A percentile compares a stretch with the other conserved stretches of the same genome.
phyloP scores from a whole-genome alignment of 2,113 vertebrate species.

The Callionymus lyra region DNA sequence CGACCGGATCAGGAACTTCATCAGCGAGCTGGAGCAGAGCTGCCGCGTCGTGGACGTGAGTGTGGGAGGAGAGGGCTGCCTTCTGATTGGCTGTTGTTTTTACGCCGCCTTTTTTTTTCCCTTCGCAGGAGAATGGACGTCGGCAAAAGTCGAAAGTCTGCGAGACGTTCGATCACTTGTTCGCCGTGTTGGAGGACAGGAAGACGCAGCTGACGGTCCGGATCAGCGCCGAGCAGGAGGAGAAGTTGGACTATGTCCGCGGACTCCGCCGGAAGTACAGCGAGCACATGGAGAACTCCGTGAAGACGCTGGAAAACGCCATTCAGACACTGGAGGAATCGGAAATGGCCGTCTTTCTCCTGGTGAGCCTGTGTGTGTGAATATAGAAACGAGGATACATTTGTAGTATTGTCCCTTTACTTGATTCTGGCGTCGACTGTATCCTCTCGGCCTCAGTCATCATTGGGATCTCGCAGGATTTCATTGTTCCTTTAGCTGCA shows the following conservation, averaged over 20 bases:
- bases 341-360: constrained; percentile 90
- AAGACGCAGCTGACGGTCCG: constrained; percentile 81
- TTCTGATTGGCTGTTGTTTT: not conserved
- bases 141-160: constrained; percentile 89
- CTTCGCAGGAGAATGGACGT: constrained; percentile 78
- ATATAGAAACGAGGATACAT: too few species aligned
- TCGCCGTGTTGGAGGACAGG: constrained; percentile 83
- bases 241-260: constrained; percentile 81
- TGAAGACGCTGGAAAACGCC: constrained; percentile 84
- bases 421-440: too few species aligned
- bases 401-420: too few species aligned
- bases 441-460: too few species aligned
- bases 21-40: constrained; percentile 85
- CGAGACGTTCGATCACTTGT: constrained; percentile 88
- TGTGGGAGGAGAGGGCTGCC: constrained; percentile 1
- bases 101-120: too few species aligned
- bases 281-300: constrained; percentile 78
- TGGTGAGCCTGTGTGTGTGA: constrained; percentile 79
- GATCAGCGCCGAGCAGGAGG: constrained; percentile 82
- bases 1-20: constrained; percentile 81
- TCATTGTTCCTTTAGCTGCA: too few species aligned
- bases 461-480: too few species aligned
- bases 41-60: constrained; percentile 80
- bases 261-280: constrained; percentile 79
- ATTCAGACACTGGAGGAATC: constrained; percentile 90